phyloP scores from a whole-genome alignment of 2,113 vertebrate genomes.

The Sylvilagus bachmani region DNA sequence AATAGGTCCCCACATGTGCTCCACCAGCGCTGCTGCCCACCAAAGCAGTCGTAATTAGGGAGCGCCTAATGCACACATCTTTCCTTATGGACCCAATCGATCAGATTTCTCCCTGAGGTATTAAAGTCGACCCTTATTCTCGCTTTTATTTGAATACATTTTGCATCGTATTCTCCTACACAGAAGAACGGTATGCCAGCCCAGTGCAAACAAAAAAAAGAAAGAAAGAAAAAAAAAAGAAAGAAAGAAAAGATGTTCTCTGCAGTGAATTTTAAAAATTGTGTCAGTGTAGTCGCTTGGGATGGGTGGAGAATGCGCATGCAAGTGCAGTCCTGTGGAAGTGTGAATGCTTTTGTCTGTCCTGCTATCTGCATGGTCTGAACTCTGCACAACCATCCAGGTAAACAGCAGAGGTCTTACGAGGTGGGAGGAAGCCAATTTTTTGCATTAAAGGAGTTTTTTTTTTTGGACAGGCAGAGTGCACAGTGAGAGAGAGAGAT shows the following conservation, averaged over 20 bases:
- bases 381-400: background rate
- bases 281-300: background rate
- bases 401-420: background rate
- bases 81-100: slow-evolving; percentile 82
- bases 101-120: slow-evolving; percentile 83
- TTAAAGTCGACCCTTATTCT: slow-evolving; percentile 82
- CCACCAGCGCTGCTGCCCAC: slow-evolving; percentile 86
- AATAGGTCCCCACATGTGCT: slow-evolving; percentile 94
- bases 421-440: background rate
- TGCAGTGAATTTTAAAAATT: background rate
- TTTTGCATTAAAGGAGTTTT: no score
- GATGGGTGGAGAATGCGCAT: background rate
- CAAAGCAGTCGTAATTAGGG: slow-evolving; percentile 90
- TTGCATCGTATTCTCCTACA: slow-evolving; percentile 79
- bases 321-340: slow-evolving; percentile 51
- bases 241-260: background rate
- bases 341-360: slow-evolving; percentile 50
- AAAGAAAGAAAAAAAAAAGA: background rate
- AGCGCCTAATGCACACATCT: slow-evolving; percentile 84
- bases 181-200: slow-evolving; percentile 63
- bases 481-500: no score
- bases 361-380: background rate
- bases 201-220: background rate
- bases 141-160: slow-evolving; percentile 84
- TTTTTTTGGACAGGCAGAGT: no score